Conservation (phyloP, 2,888 invertebrate species). For the Caenorhabditis doughertyi region DNA sequence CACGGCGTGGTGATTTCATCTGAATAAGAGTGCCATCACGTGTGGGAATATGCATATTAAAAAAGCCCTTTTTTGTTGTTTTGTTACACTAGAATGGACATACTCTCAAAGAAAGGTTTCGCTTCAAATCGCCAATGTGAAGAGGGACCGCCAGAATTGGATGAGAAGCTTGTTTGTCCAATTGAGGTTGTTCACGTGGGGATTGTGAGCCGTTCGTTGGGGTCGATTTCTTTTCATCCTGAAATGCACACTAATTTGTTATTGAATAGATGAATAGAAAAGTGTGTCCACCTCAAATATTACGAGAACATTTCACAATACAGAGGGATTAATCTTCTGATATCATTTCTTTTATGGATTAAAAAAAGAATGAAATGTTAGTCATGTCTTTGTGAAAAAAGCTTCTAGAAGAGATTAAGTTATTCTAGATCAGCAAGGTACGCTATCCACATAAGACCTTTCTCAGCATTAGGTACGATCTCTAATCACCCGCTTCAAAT, state of each 20-base stretch:
- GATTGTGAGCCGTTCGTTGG: slow-evolving; percentile 46
- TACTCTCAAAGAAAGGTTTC: slow-evolving; percentile 72
- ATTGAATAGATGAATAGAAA: not conserved
- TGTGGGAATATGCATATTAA: slow-evolving; percentile 34
- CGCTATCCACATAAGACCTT: too few species aligned
- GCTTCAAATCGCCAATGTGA: slow-evolving; percentile 66
- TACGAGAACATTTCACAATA: not conserved
- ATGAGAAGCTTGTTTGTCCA: slow-evolving; percentile 68
- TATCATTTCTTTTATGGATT: not conserved
- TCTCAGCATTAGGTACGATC: too few species aligned
- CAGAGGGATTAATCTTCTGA: not conserved
- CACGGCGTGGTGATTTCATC: slow-evolving; percentile 73
- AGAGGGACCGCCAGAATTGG: slow-evolving; percentile 62
- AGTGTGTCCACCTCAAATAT: not conserved
- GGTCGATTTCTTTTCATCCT: slow-evolving; percentile 44
- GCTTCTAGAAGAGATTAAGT: too few species aligned
- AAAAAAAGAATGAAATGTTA: not conserved
- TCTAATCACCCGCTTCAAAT: too few species aligned
- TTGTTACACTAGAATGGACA: slow-evolving; percentile 23
- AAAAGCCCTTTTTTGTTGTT: not conserved
- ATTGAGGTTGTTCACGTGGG: slow-evolving; percentile 51
- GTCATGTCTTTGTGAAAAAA: too few species aligned
- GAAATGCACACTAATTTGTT: slow-evolving; percentile 19
- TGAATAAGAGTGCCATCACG: slow-evolving; percentile 46
- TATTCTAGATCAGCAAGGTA: too few species aligned